Percentiles rank a stretch among this genome's conserved stretches.
These are phyloP conservation scores for Lacerta viridis DNA, from an alignment of 2,797 vertebrate species.

Conservation along the genomic window DNA sequence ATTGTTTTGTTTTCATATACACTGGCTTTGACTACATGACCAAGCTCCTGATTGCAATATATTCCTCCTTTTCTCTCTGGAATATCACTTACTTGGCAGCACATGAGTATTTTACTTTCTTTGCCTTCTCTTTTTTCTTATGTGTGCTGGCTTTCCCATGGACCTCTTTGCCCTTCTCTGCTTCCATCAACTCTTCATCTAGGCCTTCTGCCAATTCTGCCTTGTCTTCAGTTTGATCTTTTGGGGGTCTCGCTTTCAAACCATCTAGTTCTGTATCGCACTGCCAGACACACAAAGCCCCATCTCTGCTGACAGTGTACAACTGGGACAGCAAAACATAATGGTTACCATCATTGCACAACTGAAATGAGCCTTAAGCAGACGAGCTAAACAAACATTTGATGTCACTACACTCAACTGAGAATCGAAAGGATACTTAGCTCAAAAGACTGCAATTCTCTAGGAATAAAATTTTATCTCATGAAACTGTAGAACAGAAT, in stretches of 20 bases:
- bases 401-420: neutral
- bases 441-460: neutral
- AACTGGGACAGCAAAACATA: slow-evolving; percentile 78
- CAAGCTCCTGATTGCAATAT: neutral
- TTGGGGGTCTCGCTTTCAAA: slow-evolving; percentile 78
- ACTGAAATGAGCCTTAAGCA: neutral
- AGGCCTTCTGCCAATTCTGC: slow-evolving; percentile 58
- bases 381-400: neutral
- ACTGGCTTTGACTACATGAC: accelerated
- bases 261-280: slow-evolving; percentile 89
- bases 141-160: slow-evolving; percentile 81
- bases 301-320: slow-evolving; percentile 95
- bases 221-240: slow-evolving; percentile 45
- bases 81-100: slow-evolving; percentile 87
- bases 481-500: neutral
- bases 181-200: slow-evolving; percentile 72
- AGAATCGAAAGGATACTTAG: neutral
- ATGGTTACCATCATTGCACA: accelerated
- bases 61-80: neutral
- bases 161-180: slow-evolving; percentile 82
- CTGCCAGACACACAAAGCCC: slow-evolving; percentile 92
- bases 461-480: neutral
- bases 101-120: slow-evolving; percentile 89
- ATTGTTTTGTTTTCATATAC: neutral
- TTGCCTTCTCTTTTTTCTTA: slow-evolving; percentile 73